Base-by-base conservation (phyloP, 2,888 invertebrate genomes). In the Colletes collaris region DNA sequence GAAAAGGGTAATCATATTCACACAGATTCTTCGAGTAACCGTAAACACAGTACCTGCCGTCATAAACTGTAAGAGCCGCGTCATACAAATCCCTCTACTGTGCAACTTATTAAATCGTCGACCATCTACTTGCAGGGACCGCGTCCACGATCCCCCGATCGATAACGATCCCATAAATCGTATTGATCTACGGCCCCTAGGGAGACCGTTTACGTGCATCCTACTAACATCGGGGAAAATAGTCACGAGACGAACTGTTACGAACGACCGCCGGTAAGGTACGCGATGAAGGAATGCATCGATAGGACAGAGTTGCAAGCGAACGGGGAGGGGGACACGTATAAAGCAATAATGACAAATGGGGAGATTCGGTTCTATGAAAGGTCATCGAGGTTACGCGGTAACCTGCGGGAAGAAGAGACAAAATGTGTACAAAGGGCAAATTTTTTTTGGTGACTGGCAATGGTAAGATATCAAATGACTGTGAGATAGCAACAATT, bases 341-440 rank as follows among this genome's bases (percentile, higher is more conserved):
- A 70, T 70, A 70, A 64, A 74, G 63, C 44, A 73, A 59, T 66
- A 70, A 74, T 81, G 74, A 78, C 67, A 73, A 78, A 77, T 73
- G 35, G 44, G 56, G 52, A 65, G 49, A 52, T 40, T 52, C 27
- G 13, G n/a, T 58, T 70, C 65, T 59, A 44, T 66, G 53, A 68
- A 70, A 78, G 55, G 16, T 78, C 66, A 68, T 67, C 8, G 19
- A 52, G 37, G 16, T 64, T 59, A 27, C 27, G 53, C 19, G 46
- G 46, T 35, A 19, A 75, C n/a, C 52, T 59, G 40, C 37, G 46
- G 50, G 19, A 55, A 49, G 55, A 46, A 19, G 16, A 37, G 16
- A 16, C 16, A 16, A 16, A 16, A 16, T 16, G 16, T 16, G 16
- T 16, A 16, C 16, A 16, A 16, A 27, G 27, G 27, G 2, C 27